Percentiles rank a stretch among this genome's conserved stretches.
phyloP scores from a whole-genome alignment of 2,797 vertebrate species.

The Florisuga fusca region DNA sequence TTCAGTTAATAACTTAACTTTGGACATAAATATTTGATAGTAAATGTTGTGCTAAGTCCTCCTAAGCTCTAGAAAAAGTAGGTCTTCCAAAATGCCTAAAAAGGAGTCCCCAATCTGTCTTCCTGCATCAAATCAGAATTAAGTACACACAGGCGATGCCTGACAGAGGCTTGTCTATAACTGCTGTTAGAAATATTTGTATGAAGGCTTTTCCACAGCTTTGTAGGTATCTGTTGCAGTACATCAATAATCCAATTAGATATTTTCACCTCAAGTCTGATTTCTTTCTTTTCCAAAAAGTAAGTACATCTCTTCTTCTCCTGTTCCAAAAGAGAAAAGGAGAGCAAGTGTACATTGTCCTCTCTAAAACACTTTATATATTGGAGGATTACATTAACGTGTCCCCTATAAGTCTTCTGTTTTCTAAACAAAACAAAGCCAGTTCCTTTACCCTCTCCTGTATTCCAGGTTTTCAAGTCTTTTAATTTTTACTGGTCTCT shows the following conservation, averaged over 20 bases:
- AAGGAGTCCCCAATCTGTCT: neutral
- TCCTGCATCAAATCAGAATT: neutral
- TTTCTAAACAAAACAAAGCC: neutral
- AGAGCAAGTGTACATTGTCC: neutral
- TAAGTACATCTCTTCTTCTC: neutral
- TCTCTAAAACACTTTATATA: neutral
- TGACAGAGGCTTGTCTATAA: neutral
- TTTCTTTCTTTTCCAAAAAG: neutral
- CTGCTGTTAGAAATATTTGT: neutral
- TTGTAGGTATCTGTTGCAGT: neutral
- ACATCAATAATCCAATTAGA: neutral
- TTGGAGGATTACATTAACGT: neutral
- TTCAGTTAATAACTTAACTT: neutral
- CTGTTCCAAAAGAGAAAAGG: neutral
- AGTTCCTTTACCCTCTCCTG: neutral
- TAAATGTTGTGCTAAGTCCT: neutral
- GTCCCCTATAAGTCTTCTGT: neutral
- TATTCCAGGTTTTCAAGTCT: neutral
- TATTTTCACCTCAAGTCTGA: neutral
- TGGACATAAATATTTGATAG: neutral
- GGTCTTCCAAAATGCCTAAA: neutral
- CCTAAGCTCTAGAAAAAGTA: neutral
- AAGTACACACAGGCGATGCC: neutral
- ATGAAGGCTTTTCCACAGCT: neutral
- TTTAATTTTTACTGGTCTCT: neutral